Percentiles rank a stretch among this genome's conserved stretches.
phyloP scores from a whole-genome alignment of 2,888 invertebrate species.

The Zootermopsis nevadensis region DNA sequence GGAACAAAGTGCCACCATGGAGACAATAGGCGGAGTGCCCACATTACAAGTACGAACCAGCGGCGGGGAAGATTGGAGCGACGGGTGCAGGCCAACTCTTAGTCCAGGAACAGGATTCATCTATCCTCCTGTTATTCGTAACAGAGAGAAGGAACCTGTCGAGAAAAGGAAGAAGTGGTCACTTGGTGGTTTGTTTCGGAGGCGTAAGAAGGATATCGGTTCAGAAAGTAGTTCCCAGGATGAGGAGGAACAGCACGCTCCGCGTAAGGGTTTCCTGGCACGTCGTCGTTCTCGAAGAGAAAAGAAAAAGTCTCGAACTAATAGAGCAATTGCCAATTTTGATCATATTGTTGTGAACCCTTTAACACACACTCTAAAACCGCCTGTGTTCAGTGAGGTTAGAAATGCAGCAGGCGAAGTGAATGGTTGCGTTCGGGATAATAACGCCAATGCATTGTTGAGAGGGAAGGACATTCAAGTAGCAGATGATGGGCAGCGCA shows the following conservation, averaged over 20 bases:
- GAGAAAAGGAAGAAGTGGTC: constrained; percentile 83
- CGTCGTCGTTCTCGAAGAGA: constrained; percentile 59
- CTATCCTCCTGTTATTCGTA: neutral
- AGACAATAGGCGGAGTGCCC: constrained; percentile 19
- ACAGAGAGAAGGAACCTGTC: constrained; percentile 62
- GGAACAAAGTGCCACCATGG: constrained; percentile 40
- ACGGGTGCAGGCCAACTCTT: constrained; percentile 3
- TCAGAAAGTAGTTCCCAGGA: constrained; percentile 68
- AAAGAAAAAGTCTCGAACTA: constrained; percentile 67
- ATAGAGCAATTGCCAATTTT: constrained; percentile 69
- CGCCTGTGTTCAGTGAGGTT: constrained; percentile 51
- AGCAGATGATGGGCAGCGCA: neutral
- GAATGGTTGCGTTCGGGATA: constrained; percentile 24
- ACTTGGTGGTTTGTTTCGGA: constrained; percentile 79
- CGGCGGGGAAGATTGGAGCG: constrained; percentile 34
- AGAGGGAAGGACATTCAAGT: neutral
- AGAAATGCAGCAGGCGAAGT: neutral
- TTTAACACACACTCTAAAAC: constrained; percentile 43
- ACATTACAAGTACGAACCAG: constrained; percentile 34
- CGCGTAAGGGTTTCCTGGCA: constrained; percentile 61
- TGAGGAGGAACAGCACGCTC: constrained; percentile 64
- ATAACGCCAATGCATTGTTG: neutral
- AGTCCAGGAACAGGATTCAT: constrained; percentile 27
- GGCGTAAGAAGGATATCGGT: constrained; percentile 77
- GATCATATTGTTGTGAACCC: constrained; percentile 73